Base-by-base conservation (phyloP, 2,797 vertebrate genomes). In the Oreortyx pictus region DNA sequence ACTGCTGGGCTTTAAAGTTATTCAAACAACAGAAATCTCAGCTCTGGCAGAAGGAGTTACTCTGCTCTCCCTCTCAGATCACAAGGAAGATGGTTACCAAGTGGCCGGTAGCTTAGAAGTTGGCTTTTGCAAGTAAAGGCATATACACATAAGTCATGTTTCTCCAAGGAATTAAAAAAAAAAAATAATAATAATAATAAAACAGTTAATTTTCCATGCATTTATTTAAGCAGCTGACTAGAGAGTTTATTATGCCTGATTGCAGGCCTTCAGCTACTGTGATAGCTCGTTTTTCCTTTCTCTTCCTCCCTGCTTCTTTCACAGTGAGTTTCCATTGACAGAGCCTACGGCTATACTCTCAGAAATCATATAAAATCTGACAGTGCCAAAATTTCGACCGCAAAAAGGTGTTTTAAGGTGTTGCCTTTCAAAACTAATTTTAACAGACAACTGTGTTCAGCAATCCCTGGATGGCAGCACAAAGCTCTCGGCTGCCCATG, bases 321-420 rank as follows among this genome's bases (percentile, higher is more conserved):
- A 71, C 89, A 85, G 67, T 3, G 59, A 96, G 93, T 71, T 97
- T 83, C 94, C 91, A 3, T 82, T 92, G 91, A 94, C 96, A 96
- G 93, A 97, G 82, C 95, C 97, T 95, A 95, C 29, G 94, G 96
- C 94, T 95, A 95, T 91, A 82, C 71, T 94, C 88, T 95, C 91
- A 96, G 94, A 95, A 97, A 95, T 96, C 96, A 88, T 83, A 96
- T 81, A 96, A 97, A 97, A 95, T 61, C 90, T 96, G 96, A 95
- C 95, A 97, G 64, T 71, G 91, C 89, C 95, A 95, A 96, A 97
- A 96, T 93, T 96, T 92, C 94, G 97, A 91, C 93, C 33, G 78
- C 89, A 91, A 68, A 96, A 96, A 91, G 85, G 89, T 96, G 76
- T 97, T 94, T 95, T 92, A 65, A 60, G 92, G 92, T 97, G 94